Base-by-base conservation (phyloP, 2,888 invertebrate genomes). In the Ophraella communa region DNA sequence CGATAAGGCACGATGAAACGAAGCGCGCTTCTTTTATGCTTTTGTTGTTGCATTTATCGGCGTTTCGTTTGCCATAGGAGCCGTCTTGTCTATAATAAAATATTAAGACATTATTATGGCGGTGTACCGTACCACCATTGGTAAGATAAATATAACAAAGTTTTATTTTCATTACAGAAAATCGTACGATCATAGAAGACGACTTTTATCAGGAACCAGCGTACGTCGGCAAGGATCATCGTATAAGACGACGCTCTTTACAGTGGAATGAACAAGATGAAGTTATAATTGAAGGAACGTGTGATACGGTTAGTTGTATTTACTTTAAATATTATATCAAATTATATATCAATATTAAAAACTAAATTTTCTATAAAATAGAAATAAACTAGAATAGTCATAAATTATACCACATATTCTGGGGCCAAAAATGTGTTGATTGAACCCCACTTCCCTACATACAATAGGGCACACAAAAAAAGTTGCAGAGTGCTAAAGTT, bases 201-300 rank as follows among this genome's bases (percentile, higher is more conserved):
- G 74, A 74, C 27, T 71, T 71, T 56, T 67, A 67, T 11, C 68
- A 61, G 56, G 72, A 71, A 18, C 65, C 69, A 7, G 66, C 65
- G 5, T 57, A 66, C 17, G 42, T 57, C 10, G 62, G 65, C 4
- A 68, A 69, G 35, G 60, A 60, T 8, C 70, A 70, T 53, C 74
- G 58, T 7, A 68, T 75, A 35, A 70, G 59, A 47, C 77, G 76
- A 71, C 66, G 77, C 8, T 71, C 73, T 20, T 51, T 72, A 73
- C 27, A 56, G 68, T 42, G 68, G 65, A 18, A 52, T 45, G 8
- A 47, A 35, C 5, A 35, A 61, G 55, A 47, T 17, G 42, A 44
- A 8, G 52, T 61, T 17, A 57, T 10, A 1, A 42, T 62, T 14
- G 54, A 58, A 53, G 65, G 63, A 14, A 60, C 66, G 1, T 62